Conservation (phyloP, 2,797 vertebrate species). For the Pelodytes ibericus region DNA sequence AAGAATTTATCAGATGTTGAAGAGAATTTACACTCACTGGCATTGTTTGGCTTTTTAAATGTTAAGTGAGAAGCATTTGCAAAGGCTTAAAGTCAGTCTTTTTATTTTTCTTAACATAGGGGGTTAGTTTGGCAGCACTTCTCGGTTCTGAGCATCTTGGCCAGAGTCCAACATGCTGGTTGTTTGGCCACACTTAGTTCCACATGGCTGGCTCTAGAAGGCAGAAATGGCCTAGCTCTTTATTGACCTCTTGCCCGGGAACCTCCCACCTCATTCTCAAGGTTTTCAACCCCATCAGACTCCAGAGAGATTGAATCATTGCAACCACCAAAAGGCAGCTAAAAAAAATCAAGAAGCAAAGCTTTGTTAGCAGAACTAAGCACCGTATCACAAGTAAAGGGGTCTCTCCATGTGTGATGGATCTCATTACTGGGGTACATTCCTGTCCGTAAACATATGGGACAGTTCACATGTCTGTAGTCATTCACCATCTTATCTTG, state of each 20-base stretch:
- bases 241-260: constrained; percentile 73
- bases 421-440: constrained; percentile 21
- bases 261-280: constrained; percentile 71
- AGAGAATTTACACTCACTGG: constrained; percentile 58
- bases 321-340: constrained; percentile 45
- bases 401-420: constrained; percentile 26
- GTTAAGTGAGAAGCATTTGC: constrained; percentile 58
- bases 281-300: constrained; percentile 61
- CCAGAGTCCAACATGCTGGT: constrained; percentile 72
- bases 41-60: constrained; percentile 52
- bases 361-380: constrained; percentile 45
- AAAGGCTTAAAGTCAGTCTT: constrained; percentile 51
- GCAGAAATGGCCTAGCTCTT: constrained; percentile 67
- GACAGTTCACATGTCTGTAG: constrained; percentile 15
- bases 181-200: constrained; percentile 77
- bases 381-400: not conserved
- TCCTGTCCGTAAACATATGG: constrained; percentile 33
- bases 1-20: constrained; percentile 57
- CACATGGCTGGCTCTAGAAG: constrained; percentile 74
- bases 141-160: constrained; percentile 69
- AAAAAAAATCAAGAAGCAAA: constrained; percentile 43
- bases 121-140: constrained; percentile 64
- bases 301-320: constrained; percentile 52
- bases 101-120: constrained; percentile 52
- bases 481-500: not conserved